Evolutionary conservation across 1,140 invertebrate species (phyloP).

Genomic region (Drosophila tani): DNA sequence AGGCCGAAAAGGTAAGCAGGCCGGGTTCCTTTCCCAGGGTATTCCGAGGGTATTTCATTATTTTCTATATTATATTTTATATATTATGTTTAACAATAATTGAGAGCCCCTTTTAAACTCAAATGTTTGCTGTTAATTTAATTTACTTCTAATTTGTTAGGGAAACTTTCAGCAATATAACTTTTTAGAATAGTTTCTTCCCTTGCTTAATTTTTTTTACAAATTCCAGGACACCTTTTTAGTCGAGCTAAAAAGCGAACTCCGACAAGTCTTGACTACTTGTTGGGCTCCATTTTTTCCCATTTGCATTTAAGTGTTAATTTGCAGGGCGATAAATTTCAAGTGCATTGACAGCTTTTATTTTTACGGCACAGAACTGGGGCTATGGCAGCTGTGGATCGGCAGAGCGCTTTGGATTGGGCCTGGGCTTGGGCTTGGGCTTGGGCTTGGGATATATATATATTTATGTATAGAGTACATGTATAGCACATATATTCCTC

Average conservation of each 20-base stretch:
- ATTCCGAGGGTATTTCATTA: neutral
- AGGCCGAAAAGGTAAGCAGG: slow-evolving; percentile 91
- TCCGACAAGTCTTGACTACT: neutral
- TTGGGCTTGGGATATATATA: neutral
- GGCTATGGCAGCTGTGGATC: slow-evolving; percentile 56
- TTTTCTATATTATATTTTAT: neutral
- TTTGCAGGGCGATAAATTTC: slow-evolving; percentile 77
- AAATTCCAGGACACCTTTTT: neutral
- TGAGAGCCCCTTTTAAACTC: neutral
- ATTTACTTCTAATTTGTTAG: neutral
- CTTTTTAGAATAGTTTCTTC: too few species aligned
- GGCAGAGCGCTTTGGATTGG: slow-evolving; percentile 20
- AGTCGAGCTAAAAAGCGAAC: neutral
- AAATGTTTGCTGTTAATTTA: neutral
- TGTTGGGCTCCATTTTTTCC: slow-evolving; percentile 32
- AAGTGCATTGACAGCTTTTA: slow-evolving; percentile 81
- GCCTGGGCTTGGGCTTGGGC: neutral
- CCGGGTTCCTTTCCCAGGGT: neutral
- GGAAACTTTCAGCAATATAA: too few species aligned
- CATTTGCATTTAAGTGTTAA: slow-evolving; percentile 76
- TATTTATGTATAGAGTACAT: neutral
- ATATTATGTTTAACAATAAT: too few species aligned
- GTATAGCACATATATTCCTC: slow-evolving; percentile 4
- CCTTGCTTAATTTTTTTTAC: too few species aligned
- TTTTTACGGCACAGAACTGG: slow-evolving; percentile 68